Evolutionary conservation across 2,888 invertebrate genomes (phyloP), one percentile per base, ranked within the genome.

Genomic region (Mesochorus sp.): DNA sequence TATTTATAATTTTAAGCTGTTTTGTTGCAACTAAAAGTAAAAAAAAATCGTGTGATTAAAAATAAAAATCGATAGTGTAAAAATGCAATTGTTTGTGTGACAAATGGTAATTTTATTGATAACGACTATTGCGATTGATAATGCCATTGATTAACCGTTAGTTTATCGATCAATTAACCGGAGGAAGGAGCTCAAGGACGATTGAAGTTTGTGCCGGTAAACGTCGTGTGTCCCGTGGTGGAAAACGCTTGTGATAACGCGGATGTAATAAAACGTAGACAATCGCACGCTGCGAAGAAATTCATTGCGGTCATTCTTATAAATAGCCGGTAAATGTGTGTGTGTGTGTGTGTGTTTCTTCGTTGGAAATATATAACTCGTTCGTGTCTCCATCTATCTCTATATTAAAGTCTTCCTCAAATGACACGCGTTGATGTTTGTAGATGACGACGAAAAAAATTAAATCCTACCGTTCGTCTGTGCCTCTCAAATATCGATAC

Each of bases 251-350:
- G 71, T 37, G 21, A 67, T 53, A 62, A 67, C 39, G 44, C 6
- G 55, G 31, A 37, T 61, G 28, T 55, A 59, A 34, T 34, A 19
- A 57, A 19, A 17, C 26, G 5, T 24, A 6, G 5, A 34, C 49
- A 47, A 55, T 77, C 72, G n/a, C n/a, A 72, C 67, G 67, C 61
- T 66, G 66, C 24, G 24, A 64, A 71, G 42, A 66, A 76, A 71
- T 76, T 57, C 57, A 66, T 57, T 42, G 42, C 34, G 62, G 80
- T 80, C 80, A 81, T 76, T 80, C 59, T 78, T 80, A 80, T 76
- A 80, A 81, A 80, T 81, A 80, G 78, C 78, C 44, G 17, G 17
- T 14, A 10, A 6, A n/a, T 47, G 53, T 66, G 26, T 28, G 57
- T 12, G 42, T 24, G n/a, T 10, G 10, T 19, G 42, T n/a, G n/a